Evolutionary conservation across 1,140 invertebrate species (phyloP).

Genomic region (Drosophila varians): DNA sequence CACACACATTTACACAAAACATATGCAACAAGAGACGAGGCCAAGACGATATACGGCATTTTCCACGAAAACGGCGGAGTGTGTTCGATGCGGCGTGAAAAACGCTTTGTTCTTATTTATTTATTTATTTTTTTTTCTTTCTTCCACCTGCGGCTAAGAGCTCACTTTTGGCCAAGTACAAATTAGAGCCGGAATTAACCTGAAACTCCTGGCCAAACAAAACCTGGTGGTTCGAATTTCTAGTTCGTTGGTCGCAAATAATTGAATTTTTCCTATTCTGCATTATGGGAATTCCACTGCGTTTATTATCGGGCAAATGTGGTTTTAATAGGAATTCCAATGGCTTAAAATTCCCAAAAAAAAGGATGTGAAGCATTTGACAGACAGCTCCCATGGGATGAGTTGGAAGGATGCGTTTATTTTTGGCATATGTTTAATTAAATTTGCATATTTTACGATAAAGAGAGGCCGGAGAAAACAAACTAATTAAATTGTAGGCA

Average conservation of each 20-base stretch:
- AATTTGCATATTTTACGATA: conserved; percentile 16
- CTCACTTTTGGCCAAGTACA: background rate
- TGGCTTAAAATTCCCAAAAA: no score
- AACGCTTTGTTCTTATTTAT: conserved; percentile 42
- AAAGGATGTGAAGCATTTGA: background rate
- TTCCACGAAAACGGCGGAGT: conserved; percentile 26
- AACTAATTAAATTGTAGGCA: conserved; percentile 53
- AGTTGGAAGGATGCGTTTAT: background rate
- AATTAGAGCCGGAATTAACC: conserved; percentile 3
- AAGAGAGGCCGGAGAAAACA: background rate
- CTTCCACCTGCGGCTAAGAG: background rate
- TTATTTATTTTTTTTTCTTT: no score
- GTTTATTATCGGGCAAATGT: conserved; percentile 22
- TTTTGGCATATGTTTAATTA: conserved; percentile 20
- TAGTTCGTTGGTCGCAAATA: conserved; percentile 8
- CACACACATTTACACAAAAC: conserved; percentile 35
- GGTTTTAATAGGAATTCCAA: conserved; percentile 1
- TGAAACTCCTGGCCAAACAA: background rate
- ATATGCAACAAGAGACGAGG: conserved; percentile 51
- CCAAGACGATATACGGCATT: conserved; percentile 11
- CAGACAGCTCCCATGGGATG: conserved; percentile 1
- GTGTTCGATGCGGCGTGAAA: conserved; percentile 44
- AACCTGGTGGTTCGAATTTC: background rate
- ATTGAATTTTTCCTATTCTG: conserved; percentile 28
- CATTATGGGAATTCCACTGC: conserved; percentile 8